A percentile compares a stretch with the other conserved stretches of the same genome.
These are phyloP conservation scores for Lomographa bimaculata DNA, from an alignment of 2,888 invertebrate species.

Conservation along the genomic window DNA sequence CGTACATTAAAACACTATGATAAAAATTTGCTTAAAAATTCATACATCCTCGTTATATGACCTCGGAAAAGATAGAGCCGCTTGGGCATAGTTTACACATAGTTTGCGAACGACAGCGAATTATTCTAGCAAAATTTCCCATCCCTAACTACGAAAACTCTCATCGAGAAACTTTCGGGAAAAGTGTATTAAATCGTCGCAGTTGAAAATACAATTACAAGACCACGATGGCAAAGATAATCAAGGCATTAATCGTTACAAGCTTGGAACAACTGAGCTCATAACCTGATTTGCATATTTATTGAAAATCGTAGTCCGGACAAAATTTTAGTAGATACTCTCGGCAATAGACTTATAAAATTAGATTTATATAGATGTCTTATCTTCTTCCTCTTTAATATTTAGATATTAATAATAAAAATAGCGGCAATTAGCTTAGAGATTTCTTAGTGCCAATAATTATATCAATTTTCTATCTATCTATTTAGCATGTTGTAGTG, in stretches of 20 bases:
- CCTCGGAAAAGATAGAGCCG: conserved; percentile 42
- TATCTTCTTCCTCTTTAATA: conserved; percentile 48
- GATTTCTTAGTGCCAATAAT: conserved; percentile 47
- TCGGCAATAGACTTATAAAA: conserved; percentile 46
- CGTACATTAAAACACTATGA: conserved; percentile 33
- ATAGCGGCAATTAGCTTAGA: conserved; percentile 52
- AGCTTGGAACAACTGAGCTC: conserved; percentile 53
- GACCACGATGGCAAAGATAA: conserved; percentile 46
- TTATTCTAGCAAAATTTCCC: conserved; percentile 48
- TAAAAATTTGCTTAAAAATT: conserved; percentile 39
- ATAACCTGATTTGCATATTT: conserved; percentile 63
- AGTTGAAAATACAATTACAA: conserved; percentile 45
- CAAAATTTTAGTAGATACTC: conserved; percentile 46
- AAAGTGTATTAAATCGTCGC: conserved; percentile 33
- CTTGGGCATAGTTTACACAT: conserved; percentile 59
- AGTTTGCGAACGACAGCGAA: conserved; percentile 50
- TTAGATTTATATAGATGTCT: conserved; percentile 48
- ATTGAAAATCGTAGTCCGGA: conserved; percentile 63
- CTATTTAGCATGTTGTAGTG: conserved; percentile 62
- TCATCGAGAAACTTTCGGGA: conserved; percentile 37
- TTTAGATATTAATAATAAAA: conserved; percentile 41
- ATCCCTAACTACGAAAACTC: conserved; percentile 37
- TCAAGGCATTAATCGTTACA: conserved; percentile 49
- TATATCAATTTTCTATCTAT: conserved; percentile 41
- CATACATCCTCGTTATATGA: conserved; percentile 36